A percentile compares a stretch with the other conserved stretches of the same genome.
These are phyloP conservation scores for Heloderma charlesbogerti DNA, from an alignment of 2,113 vertebrate species.

Conservation along the genomic window DNA sequence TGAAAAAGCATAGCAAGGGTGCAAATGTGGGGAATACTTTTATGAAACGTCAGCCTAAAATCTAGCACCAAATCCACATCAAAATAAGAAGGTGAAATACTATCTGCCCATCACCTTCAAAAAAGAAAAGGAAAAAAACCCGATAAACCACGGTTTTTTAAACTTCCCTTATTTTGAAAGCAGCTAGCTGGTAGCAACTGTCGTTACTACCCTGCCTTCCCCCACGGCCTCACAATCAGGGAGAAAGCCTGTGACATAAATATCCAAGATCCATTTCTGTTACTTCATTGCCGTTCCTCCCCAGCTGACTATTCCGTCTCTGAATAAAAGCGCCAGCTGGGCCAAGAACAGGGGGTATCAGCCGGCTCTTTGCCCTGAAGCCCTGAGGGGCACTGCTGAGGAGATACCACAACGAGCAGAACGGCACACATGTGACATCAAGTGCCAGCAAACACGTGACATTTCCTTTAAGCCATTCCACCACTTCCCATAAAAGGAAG, in stretches of 20 bases:
- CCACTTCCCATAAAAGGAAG: slow-evolving; percentile 79
- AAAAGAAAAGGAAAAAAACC: background rate
- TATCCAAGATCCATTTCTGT: slow-evolving; percentile 60
- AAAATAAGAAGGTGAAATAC: background rate
- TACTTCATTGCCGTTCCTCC: slow-evolving; percentile 61
- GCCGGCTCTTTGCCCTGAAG: slow-evolving; percentile 64
- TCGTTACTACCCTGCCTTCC: background rate
- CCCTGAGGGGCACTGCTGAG: slow-evolving; percentile 65
- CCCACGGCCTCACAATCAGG: slow-evolving; percentile 27
- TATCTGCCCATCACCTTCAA: background rate
- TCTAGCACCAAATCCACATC: background rate
- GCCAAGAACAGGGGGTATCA: slow-evolving; percentile 66
- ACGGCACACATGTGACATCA: slow-evolving; percentile 70
- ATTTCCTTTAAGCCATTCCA: slow-evolving; percentile 68
- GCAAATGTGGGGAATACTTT: background rate
- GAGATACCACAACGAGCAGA: slow-evolving; percentile 69
- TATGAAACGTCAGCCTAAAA: background rate
- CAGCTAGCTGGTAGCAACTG: slow-evolving; percentile 8
- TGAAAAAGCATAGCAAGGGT: too few relatives aligned
- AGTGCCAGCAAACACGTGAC: slow-evolving; percentile 72
- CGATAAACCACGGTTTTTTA: background rate
- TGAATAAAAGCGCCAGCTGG: slow-evolving; percentile 54
- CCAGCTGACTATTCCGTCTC: slow-evolving; percentile 66
- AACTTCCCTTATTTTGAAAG: slow-evolving; percentile 19
- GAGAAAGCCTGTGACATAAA: slow-evolving; percentile 61